These are phyloP conservation scores for Mamestra configurata DNA, from an alignment of 1,140 invertebrate species.

Conservation along the genomic window DNA sequence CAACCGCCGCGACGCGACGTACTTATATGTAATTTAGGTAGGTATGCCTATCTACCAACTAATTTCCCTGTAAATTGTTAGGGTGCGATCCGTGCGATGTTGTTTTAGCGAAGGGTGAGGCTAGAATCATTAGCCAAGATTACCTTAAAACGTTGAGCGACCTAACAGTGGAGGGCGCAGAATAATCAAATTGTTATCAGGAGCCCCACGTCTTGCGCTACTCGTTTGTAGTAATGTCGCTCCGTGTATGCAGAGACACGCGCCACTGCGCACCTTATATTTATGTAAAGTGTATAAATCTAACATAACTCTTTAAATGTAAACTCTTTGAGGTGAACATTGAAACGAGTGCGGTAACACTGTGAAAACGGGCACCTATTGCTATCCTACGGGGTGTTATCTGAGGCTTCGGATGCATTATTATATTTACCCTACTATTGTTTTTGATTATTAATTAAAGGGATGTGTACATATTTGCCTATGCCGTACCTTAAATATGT, in stretches of 20 bases:
- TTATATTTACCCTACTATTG: too few relatives aligned
- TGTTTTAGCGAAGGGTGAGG: constrained; percentile 61
- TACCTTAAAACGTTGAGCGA: constrained; percentile 58
- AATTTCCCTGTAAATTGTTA: constrained; percentile 63
- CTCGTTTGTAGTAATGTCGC: constrained; percentile 57
- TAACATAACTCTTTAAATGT: constrained; percentile 19
- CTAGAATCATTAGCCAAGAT: constrained; percentile 66
- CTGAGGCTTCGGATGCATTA: too few relatives aligned
- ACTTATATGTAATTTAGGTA: constrained; percentile 10
- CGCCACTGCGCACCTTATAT: constrained; percentile 41
- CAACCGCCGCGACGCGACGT: constrained; percentile 3
- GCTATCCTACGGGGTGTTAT: not conserved
- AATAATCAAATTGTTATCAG: constrained; percentile 74
- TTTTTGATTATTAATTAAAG: too few relatives aligned
- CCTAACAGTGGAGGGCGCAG: constrained; percentile 57
- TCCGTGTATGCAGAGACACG: constrained; percentile 63
- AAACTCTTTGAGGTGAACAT: constrained; percentile 1
- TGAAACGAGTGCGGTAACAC: not conserved
- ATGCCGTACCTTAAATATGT: too few relatives aligned
- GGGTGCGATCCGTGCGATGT: constrained; percentile 62
- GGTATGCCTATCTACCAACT: constrained; percentile 57
- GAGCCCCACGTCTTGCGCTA: constrained; percentile 57
- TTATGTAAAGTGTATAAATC: constrained; percentile 41
- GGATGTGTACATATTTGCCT: too few relatives aligned
- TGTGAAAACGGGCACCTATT: not conserved